Evolutionary conservation across 2,797 vertebrate species (phyloP).

Genomic region (Bryconaethiops microstoma): DNA sequence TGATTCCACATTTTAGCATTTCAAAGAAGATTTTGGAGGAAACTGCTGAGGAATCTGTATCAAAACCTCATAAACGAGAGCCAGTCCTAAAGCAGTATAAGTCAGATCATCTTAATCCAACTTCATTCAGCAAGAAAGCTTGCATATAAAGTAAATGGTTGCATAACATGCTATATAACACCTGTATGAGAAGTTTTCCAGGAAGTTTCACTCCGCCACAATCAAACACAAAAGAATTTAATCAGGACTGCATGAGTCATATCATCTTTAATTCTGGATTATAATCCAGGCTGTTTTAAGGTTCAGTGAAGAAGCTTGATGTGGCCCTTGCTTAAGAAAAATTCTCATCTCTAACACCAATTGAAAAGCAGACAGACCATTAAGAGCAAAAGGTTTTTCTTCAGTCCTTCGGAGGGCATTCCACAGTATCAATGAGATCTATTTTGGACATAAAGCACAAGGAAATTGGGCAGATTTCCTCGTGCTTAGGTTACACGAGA

Average conservation of each 20-base stretch:
- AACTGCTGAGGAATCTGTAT: too few relatives aligned
- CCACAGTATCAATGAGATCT: background rate
- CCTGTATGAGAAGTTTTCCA: background rate
- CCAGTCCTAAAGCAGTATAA: background rate
- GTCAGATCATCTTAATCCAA: background rate
- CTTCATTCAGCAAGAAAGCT: background rate
- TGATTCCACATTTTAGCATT: background rate
- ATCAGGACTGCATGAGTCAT: background rate
- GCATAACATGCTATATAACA: background rate
- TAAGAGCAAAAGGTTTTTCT: background rate
- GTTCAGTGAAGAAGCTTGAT: background rate
- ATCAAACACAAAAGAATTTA: conserved; percentile 24
- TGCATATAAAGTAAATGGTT: background rate
- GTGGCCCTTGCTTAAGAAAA: background rate
- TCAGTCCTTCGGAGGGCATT: background rate
- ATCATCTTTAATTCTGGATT: background rate
- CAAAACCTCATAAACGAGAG: too few relatives aligned
- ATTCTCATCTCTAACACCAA: background rate
- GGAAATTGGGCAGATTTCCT: background rate
- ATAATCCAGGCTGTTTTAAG: background rate
- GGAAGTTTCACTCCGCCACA: background rate
- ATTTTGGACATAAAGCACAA: background rate
- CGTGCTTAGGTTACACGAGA: background rate
- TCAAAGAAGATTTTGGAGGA: background rate
- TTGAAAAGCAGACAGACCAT: background rate